Percentiles rank a stretch among this genome's conserved stretches.
These are phyloP conservation scores for Tachina grossa DNA, from an alignment of 2,888 invertebrate species.

Conservation along the genomic window DNA sequence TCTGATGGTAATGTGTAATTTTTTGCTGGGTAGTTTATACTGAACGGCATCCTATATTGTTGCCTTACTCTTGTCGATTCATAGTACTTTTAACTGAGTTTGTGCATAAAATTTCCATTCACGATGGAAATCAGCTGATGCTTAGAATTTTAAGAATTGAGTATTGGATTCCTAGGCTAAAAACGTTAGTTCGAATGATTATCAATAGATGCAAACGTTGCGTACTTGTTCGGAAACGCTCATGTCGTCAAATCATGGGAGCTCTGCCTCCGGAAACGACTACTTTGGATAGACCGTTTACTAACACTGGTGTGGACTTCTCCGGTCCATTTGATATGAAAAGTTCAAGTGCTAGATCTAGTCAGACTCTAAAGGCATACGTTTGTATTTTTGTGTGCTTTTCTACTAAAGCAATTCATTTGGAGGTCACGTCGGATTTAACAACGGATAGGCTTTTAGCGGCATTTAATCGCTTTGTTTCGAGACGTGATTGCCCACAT, in stretches of 20 bases:
- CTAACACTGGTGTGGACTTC: not conserved
- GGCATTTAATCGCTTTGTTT: conserved; percentile 1
- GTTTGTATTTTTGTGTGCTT: not conserved
- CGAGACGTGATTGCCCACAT: not conserved
- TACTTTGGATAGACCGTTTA: not conserved
- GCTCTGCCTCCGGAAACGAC: not conserved
- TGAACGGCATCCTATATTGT: too few species aligned
- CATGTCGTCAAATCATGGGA: too few species aligned
- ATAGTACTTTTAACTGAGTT: too few species aligned
- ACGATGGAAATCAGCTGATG: not conserved
- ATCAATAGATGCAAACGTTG: too few species aligned
- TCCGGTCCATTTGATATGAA: not conserved
- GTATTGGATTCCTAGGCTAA: not conserved
- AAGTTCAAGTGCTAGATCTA: conserved; percentile 2
- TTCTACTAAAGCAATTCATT: not conserved
- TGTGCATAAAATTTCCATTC: too few species aligned
- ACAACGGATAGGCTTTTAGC: not conserved
- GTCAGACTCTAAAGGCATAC: not conserved
- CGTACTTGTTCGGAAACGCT: too few species aligned
- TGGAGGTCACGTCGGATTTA: not conserved
- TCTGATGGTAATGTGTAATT: too few species aligned
- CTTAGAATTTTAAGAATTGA: not conserved
- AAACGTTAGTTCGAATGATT: not conserved
- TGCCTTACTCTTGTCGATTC: too few species aligned
- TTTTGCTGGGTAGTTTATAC: too few species aligned